phyloP scores from a whole-genome alignment of 1,140 invertebrate species.

The Himalopsyche phryganea region DNA sequence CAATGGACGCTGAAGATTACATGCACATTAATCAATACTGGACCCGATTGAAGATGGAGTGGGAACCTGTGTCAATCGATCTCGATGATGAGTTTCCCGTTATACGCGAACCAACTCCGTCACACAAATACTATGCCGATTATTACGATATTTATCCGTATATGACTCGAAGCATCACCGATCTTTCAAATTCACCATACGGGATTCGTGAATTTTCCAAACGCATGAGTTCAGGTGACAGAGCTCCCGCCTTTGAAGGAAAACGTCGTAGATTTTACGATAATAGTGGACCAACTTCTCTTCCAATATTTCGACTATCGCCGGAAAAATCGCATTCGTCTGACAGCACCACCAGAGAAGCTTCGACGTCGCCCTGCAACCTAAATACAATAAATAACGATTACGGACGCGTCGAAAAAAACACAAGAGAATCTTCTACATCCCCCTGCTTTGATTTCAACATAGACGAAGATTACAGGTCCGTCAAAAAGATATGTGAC shows the following conservation, averaged over 20 bases:
- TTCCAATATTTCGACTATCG: not conserved
- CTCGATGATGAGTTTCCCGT: constrained; percentile 14
- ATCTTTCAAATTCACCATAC: constrained; percentile 25
- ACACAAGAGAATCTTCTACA: not conserved
- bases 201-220: constrained; percentile 1
- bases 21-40: constrained; percentile 45
- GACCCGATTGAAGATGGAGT: constrained; percentile 42
- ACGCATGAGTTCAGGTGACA: not conserved
- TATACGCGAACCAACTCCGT: not conserved
- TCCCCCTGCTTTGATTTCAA: not conserved
- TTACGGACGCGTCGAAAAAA: too few species aligned
- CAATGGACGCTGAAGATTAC: constrained; percentile 38
- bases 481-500: constrained; percentile 1
- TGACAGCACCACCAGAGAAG: not conserved
- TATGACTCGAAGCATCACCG: constrained; percentile 46
- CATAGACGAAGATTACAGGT: not conserved
- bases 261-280: not conserved
- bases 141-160: constrained; percentile 47
- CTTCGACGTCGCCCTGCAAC: not conserved
- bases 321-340: not conserved
- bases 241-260: not conserved
- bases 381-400: too few species aligned
- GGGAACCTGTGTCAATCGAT: constrained; percentile 46
- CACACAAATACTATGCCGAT: not conserved
- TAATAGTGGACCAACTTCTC: not conserved